phyloP scores from a whole-genome alignment of 2,797 vertebrate species.

The Arctocebus calabarensis region DNA sequence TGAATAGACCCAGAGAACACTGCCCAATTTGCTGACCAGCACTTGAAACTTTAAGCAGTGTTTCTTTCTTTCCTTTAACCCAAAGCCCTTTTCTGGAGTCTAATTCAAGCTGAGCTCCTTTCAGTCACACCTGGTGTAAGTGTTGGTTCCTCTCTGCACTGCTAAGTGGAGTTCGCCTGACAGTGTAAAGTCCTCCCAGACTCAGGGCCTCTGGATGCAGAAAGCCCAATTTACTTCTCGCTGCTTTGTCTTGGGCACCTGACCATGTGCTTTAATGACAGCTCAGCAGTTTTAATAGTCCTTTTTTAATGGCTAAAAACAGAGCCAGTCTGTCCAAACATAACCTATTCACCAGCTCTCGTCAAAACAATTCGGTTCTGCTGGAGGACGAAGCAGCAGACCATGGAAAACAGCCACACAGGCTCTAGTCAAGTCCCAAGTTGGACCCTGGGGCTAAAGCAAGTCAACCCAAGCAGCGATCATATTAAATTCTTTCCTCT shows the following conservation, averaged over 20 bases:
- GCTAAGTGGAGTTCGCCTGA: conserved; percentile 62
- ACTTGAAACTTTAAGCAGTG: neutral
- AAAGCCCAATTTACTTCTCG: conserved; percentile 80
- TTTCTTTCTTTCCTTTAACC: conserved; percentile 4
- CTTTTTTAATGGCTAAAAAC: conserved; percentile 82
- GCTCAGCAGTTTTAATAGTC: conserved; percentile 74
- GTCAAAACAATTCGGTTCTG: conserved; percentile 83
- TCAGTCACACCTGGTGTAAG: neutral
- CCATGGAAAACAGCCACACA: conserved; percentile 79
- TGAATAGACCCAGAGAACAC: neutral
- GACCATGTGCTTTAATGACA: conserved; percentile 76
- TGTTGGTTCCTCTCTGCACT: neutral
- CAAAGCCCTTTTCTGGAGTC: conserved; percentile 31
- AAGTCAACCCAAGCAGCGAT: conserved; percentile 63
- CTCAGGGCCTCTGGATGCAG: conserved; percentile 54
- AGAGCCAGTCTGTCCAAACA: conserved; percentile 80
- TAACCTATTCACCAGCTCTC: conserved; percentile 77
- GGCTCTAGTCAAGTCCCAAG: conserved; percentile 75
- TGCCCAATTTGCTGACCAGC: neutral
- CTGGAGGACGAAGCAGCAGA: conserved; percentile 72
- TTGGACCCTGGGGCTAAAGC: conserved; percentile 76
- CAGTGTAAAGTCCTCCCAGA: neutral
- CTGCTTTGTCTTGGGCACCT: conserved; percentile 67
- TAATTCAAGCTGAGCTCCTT: conserved; percentile 42
- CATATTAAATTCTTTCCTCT: conserved; percentile 70